These are phyloP conservation scores for Panurus biarmicus DNA, from an alignment of 2,113 vertebrate genomes.

Conservation along the genomic window DNA sequence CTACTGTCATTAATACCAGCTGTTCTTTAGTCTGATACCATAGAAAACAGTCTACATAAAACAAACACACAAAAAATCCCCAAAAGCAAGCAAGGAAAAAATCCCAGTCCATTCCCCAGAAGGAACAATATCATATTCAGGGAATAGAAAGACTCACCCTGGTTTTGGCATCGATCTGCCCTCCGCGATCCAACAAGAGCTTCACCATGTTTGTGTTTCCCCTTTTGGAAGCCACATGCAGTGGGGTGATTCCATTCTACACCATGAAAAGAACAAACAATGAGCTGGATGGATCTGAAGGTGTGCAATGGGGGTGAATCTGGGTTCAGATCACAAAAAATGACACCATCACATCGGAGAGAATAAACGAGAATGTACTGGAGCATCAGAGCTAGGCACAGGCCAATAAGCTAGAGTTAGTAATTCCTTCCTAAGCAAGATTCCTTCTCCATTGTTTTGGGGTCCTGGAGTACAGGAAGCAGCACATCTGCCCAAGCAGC, in stretches of 20 bases:
- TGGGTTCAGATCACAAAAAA: neutral
- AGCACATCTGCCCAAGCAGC: constrained; percentile 15
- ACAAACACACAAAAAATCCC: neutral
- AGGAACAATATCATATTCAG: constrained; percentile 17
- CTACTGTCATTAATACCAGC: neutral
- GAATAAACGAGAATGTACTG: neutral
- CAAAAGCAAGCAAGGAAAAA: neutral
- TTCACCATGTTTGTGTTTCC: constrained; percentile 98
- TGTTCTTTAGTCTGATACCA: neutral
- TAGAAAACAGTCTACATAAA: neutral
- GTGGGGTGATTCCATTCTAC: constrained; percentile 95
- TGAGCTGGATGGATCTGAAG: constrained; percentile 33
- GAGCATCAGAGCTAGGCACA: constrained; percentile 17
- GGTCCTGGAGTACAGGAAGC: neutral
- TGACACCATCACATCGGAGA: neutral
- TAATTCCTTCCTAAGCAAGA: neutral
- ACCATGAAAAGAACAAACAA: constrained; percentile 65
- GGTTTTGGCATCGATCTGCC: constrained; percentile 97
- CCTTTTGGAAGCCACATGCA: constrained; percentile 96
- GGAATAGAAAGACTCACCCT: constrained; percentile 80
- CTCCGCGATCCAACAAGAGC: constrained; percentile 90
- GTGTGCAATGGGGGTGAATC: neutral
- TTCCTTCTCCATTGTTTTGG: neutral
- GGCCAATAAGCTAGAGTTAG: constrained; percentile 11
- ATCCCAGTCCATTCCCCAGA: neutral